Evolutionary conservation across 2,888 invertebrate genomes (phyloP), one percentile per base, ranked within the genome.

Genomic region (Julus scandinavius): DNA sequence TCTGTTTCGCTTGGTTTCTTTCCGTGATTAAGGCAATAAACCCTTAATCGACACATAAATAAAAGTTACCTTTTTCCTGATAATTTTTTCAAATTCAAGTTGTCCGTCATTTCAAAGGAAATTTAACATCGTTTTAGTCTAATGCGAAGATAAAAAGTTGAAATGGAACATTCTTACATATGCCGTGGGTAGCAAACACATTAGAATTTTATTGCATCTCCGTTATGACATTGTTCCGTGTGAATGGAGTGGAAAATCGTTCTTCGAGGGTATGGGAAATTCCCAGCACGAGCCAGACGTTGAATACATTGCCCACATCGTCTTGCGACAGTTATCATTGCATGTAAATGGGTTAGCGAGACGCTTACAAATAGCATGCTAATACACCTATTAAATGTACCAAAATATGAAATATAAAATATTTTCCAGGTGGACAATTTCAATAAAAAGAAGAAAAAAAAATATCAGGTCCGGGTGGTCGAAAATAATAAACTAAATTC

Each of bases 151-250:
- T 80, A 80, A 80, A 38, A 80, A 80, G 38, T 40, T 80, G 38
- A 80, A 80, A 80, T 80, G 80, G 80, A 40, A 38, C 80, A 80
- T 80, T 80, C 80, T 29, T 80, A 72, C 80, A 80, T 45, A 45
- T 38, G 38, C 17, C 45, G 80, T 80, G 15, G 80, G 29, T 80
- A 80, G 29, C 13, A 38, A 80, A 38, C 13, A 15, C 38, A 38
- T 80, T 80, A 80, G 80, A 38, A 80, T 9, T 72, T 72, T 72
- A 72, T 72, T 72, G 2, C 72, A 11, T 72, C 29, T 29, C 17
- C 11, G 11, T 45, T 45, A 45, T 45, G 45, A 45, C 45, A 7
- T 45, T 45, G 45, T 45, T 45, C 45, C 45, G 1, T 45, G 5
- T 45, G 45, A 45, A 45, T 45, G 45, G 45, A 45, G 45, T 45